Evolutionary conservation across 2,888 invertebrate species (phyloP).

Genomic region (Xestia ashworthii): DNA sequence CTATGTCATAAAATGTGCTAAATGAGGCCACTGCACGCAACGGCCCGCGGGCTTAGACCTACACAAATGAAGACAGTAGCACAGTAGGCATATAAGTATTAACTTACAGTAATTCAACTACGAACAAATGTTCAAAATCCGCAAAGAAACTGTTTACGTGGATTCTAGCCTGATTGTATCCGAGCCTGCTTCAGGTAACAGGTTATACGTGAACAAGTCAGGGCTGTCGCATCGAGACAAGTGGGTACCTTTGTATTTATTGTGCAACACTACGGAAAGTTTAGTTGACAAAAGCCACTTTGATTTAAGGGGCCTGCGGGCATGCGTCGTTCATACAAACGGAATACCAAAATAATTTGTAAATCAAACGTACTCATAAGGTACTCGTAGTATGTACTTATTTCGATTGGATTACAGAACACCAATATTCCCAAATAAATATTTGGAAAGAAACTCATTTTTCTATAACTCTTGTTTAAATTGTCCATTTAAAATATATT

Average conservation of each 20-base stretch:
- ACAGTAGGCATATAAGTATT: background rate
- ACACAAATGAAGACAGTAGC: slow-evolving; percentile 75
- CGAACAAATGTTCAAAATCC: background rate
- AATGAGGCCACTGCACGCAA: slow-evolving; percentile 86
- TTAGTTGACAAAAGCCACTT: background rate
- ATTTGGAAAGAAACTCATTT: too few relatives aligned
- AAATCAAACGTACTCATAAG: too few relatives aligned
- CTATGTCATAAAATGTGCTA: slow-evolving; percentile 87
- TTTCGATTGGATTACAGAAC: too few relatives aligned
- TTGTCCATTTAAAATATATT: too few relatives aligned
- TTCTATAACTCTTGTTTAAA: too few relatives aligned
- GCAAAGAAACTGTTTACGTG: background rate
- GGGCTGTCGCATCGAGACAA: background rate
- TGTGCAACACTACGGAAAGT: background rate
- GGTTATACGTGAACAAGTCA: background rate
- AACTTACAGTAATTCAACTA: background rate
- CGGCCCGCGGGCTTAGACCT: slow-evolving; percentile 63
- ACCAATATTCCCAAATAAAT: too few relatives aligned
- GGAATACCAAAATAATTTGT: too few relatives aligned
- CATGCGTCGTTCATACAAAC: too few relatives aligned
- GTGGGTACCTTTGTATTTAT: background rate
- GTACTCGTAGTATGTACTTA: too few relatives aligned
- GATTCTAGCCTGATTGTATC: background rate
- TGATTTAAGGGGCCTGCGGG: background rate
- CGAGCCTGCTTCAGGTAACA: background rate